Percentiles rank a stretch among this genome's conserved stretches.
Conservation (phyloP, 2,888 invertebrate genomes). For the Phlogophora meticulosa region DNA sequence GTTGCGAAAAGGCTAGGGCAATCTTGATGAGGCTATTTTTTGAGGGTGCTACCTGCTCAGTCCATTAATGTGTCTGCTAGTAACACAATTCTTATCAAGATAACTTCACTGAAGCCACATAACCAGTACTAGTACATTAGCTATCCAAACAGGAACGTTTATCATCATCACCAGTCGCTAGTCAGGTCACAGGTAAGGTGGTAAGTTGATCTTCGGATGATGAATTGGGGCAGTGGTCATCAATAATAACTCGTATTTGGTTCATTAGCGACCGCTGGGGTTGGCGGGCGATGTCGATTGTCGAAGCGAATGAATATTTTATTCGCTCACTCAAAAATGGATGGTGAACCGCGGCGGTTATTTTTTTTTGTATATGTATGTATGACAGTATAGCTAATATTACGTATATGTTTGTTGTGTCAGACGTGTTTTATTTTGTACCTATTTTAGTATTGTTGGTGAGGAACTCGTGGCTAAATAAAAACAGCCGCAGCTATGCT, state of each 20-base stretch:
- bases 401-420: no score
- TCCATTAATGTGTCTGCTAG: no score
- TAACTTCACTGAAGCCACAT: background rate
- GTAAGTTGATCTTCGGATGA: constrained; percentile 50
- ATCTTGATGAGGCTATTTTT: no score
- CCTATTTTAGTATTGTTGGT: no score
- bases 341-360: constrained; percentile 16
- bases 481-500: no score
- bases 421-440: no score
- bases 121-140: background rate
- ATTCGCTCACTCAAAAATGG: constrained; percentile 44
- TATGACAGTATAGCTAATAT: background rate
- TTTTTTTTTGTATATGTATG: constrained; percentile 1
- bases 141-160: constrained; percentile 14
- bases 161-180: constrained; percentile 19
- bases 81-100: background rate
- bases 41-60: no score
- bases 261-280: constrained; percentile 49
- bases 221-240: constrained; percentile 50
- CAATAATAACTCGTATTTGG: constrained; percentile 58
- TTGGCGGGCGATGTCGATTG: constrained; percentile 31
- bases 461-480: no score
- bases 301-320: constrained; percentile 50
- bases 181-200: constrained; percentile 22
- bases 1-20: no score